Percentiles rank a stretch among this genome's conserved stretches.
Evolutionary conservation across 1,140 invertebrate species (phyloP).

Genomic region (Arion vulgaris): DNA sequence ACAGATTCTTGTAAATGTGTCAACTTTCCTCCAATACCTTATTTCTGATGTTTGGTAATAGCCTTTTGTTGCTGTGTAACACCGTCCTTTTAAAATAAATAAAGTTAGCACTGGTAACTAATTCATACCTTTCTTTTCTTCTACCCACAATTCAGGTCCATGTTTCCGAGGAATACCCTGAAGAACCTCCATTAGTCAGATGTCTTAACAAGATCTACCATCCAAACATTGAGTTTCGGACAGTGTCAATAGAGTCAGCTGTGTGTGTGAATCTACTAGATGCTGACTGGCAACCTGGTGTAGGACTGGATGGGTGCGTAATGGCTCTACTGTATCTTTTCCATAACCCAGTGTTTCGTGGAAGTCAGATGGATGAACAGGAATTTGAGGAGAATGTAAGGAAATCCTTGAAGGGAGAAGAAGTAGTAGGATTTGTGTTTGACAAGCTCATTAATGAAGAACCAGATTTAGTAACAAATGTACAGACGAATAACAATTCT

Average conservation of each 20-base stretch:
- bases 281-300: slow-evolving; percentile 22
- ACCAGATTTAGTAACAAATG: not conserved
- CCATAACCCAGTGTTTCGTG: slow-evolving; percentile 28
- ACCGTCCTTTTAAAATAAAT: too few species aligned
- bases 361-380: not conserved
- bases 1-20: too few species aligned
- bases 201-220: slow-evolving; percentile 33
- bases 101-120: too few species aligned
- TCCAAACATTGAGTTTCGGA: slow-evolving; percentile 38
- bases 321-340: slow-evolving; percentile 33
- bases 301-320: slow-evolving; percentile 30
- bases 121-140: too few species aligned
- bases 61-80: too few species aligned
- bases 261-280: slow-evolving; percentile 32
- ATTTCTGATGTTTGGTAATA: too few species aligned
- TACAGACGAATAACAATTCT: not conserved
- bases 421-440: slow-evolving; percentile 24
- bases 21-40: too few species aligned
- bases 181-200: not conserved
- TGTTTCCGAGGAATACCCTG: not conserved
- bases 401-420: slow-evolving; percentile 2
- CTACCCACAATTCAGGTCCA: slow-evolving; percentile 8
- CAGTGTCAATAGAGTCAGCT: not conserved
- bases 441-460: slow-evolving; percentile 1
- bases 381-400: slow-evolving; percentile 30